Evolutionary conservation across 2,888 invertebrate genomes (phyloP), one percentile per base, ranked within the genome.

Genomic region (Pristionchus maxplancki): DNA sequence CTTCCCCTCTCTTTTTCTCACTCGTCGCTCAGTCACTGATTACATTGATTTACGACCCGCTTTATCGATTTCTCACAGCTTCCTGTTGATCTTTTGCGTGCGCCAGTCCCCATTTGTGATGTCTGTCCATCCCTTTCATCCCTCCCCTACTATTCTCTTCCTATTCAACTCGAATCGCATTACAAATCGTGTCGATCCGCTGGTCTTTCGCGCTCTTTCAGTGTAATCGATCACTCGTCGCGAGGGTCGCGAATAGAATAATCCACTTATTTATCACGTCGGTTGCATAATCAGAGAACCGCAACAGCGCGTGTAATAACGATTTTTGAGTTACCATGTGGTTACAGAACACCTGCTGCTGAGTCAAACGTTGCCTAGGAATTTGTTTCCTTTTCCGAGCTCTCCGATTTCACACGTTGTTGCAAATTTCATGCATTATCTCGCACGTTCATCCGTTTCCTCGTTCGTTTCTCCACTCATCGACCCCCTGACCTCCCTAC

Each of bases 11-110:
- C 50, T 28, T 44, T 53, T 50, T 53, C 81, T 20, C 81, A 9
- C 81, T n/a, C n/a, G n/a, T n/a, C n/a, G n/a, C 40, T 48, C n/a
- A 4, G 48, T 78, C 44, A 48, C n/a, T 78, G 78, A 71, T 71
- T 37, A 71, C 67, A 67, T 67, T 67, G 71, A 71, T 71, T 71
- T 37, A 71, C 58, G 34, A 34, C 31, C 15, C 2, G 74, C n/a
- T 40, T 1, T n/a, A 40, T 40, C 31, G 37, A 40, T 37, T 67
- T 37, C 31, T 15, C 20, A 13, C 1, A 9, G 37, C 71, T 74
- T 34, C 34, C 67, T 67, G 67, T 67, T 34, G 11, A 64, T 31
- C 11, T 9, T 44, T 9, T 44, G 6, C 44, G 44, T 9, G 58
- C 20, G n/a, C n/a, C 4, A 50, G 50, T 4, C n/a, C 58, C 24